phyloP scores from a whole-genome alignment of 2,797 vertebrate genomes.

The Tinamus major region DNA sequence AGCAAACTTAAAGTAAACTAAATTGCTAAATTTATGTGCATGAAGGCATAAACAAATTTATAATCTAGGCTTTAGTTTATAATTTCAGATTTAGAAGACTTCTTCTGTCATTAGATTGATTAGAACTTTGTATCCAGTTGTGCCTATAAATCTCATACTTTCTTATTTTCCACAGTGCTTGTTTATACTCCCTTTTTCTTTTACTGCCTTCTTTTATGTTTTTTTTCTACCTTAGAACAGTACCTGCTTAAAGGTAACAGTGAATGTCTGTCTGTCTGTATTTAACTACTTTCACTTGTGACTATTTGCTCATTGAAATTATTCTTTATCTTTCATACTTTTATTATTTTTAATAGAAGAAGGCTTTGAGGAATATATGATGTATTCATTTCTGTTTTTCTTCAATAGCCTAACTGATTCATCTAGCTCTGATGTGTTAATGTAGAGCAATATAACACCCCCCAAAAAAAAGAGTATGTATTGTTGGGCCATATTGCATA shows the following conservation, averaged over 20 bases:
- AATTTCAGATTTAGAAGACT: neutral
- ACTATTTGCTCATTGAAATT: neutral
- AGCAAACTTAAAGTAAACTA: neutral
- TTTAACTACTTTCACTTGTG: neutral
- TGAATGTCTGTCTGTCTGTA: neutral
- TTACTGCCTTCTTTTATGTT: rapidly evolving
- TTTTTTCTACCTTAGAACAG: neutral
- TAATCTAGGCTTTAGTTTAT: neutral
- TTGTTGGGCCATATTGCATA: neutral
- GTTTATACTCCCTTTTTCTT: neutral
- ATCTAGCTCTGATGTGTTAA: slow-evolving; percentile 36
- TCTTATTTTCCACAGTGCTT: neutral
- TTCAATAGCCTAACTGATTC: slow-evolving; percentile 52
- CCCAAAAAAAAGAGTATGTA: neutral
- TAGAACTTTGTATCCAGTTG: neutral
- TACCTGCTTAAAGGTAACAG: neutral
- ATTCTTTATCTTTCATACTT: neutral
- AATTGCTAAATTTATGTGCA: neutral
- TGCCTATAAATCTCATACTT: neutral
- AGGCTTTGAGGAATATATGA: slow-evolving; percentile 15
- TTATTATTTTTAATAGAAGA: neutral
- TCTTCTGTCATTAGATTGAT: neutral
- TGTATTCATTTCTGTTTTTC: slow-evolving; percentile 14
- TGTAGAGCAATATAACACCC: neutral
- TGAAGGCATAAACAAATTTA: neutral